phyloP scores from a whole-genome alignment of 2,797 vertebrate species.

The Cichlasoma orientale region DNA sequence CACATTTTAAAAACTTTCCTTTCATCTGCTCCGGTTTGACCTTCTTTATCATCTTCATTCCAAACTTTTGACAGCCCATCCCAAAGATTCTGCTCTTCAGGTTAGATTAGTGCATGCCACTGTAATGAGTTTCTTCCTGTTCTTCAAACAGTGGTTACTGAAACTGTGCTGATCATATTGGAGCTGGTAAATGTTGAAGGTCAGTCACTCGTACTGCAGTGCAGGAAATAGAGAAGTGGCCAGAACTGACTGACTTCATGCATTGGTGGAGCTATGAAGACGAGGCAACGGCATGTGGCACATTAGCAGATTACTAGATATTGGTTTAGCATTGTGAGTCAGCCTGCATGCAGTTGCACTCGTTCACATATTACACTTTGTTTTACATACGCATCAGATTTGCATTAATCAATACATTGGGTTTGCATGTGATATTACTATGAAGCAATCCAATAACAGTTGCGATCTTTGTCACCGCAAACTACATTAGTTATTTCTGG shows the following conservation, averaged over 20 bases:
- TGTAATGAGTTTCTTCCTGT: too few relatives aligned
- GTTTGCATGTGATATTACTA: neutral
- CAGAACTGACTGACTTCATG: neutral
- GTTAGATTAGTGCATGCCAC: neutral
- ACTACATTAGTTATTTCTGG: neutral
- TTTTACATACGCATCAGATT: neutral
- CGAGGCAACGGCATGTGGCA: neutral
- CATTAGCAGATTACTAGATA: neutral
- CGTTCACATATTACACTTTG: neutral
- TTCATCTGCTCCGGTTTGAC: neutral
- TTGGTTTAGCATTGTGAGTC: neutral
- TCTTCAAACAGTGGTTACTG: neutral
- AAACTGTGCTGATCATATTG: neutral
- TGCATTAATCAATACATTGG: neutral
- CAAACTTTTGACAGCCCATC: neutral
- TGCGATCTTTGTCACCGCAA: fast-evolving
- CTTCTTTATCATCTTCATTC: slow-evolving; percentile 5
- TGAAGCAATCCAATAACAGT: neutral
- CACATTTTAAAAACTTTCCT: slow-evolving; percentile 18
- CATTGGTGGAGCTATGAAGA: neutral
- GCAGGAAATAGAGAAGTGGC: neutral
- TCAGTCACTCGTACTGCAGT: neutral
- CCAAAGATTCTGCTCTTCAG: neutral
- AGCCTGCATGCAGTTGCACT: neutral
- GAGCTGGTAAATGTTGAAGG: too few relatives aligned